Evolutionary conservation across 1,140 invertebrate genomes (phyloP).

Genomic region (Apolygus lucorum): DNA sequence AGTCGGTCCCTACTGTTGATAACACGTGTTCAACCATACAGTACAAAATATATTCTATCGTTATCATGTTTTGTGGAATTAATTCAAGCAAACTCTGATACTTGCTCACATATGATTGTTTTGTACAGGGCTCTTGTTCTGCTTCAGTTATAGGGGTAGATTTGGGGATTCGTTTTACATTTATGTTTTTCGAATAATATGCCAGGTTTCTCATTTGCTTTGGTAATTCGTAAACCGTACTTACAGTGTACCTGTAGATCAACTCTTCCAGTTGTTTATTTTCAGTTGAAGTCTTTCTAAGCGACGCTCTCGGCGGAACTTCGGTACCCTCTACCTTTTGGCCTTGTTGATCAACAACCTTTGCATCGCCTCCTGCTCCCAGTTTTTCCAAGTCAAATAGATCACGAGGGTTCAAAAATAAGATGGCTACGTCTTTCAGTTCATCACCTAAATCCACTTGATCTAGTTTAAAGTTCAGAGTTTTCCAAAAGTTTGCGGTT

Average conservation of each 20-base stretch:
- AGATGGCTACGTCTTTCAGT: not conserved
- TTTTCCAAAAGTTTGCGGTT: not conserved
- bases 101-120: not conserved
- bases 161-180: not conserved
- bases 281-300: too few species aligned
- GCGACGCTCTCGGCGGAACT: too few species aligned
- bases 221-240: not conserved
- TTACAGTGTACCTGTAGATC: not conserved
- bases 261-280: not conserved
- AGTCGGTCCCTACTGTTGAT: not conserved
- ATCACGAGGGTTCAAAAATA: not conserved
- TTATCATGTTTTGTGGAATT: not conserved
- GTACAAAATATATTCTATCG: not conserved
- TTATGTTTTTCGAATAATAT: not conserved
- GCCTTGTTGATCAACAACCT: too few species aligned
- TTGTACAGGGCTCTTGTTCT: not conserved
- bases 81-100: not conserved
- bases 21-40: not conserved
- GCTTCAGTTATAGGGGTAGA: not conserved
- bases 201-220: not conserved
- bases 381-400: not conserved
- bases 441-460: not conserved
- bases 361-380: not conserved
- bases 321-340: too few species aligned
- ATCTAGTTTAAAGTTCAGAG: not conserved